Evolutionary conservation across 2,113 vertebrate genomes (phyloP).

Genomic region (Pungitius pungitius): DNA sequence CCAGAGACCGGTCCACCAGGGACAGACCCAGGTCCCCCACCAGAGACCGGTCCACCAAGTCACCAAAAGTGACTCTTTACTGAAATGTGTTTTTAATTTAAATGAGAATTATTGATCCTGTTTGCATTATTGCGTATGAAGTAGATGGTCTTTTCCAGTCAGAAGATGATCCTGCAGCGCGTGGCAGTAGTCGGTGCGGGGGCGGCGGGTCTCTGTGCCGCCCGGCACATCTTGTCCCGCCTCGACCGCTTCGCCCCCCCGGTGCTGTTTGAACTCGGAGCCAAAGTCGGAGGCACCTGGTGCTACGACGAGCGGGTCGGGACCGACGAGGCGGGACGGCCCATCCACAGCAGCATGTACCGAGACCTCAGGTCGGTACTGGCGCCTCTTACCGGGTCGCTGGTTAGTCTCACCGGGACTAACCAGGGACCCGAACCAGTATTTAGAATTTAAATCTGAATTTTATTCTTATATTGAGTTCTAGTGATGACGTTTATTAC

Average conservation of each 20-base stretch:
- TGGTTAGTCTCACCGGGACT: neutral
- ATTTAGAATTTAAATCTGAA: too few species aligned
- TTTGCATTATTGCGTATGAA: too few species aligned
- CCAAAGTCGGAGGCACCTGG: conserved; percentile 82
- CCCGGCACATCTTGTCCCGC: conserved; percentile 77
- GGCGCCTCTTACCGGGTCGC: neutral
- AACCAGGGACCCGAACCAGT: too few species aligned
- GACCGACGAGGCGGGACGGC: conserved; percentile 25
- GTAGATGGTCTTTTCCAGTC: too few species aligned
- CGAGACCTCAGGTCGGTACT: conserved; percentile 69
- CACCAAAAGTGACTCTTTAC: too few species aligned
- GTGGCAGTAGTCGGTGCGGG: conserved; percentile 82
- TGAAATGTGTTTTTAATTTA: too few species aligned
- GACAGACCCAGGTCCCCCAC: too few species aligned
- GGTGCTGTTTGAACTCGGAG: conserved; percentile 77
- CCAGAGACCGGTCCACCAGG: too few species aligned
- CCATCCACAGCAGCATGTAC: conserved; percentile 85
- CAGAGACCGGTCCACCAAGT: too few species aligned
- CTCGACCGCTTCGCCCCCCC: conserved; percentile 71
- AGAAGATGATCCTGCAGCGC: conserved; percentile 28
- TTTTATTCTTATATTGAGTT: too few species aligned
- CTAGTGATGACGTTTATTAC: too few species aligned
- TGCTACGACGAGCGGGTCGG: conserved; percentile 76
- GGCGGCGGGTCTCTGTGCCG: conserved; percentile 80
- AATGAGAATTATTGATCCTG: too few species aligned